A percentile compares a stretch with the other conserved stretches of the same genome.
Evolutionary conservation across 2,113 vertebrate genomes (phyloP).

Genomic region (Chaetura pelagica): DNA sequence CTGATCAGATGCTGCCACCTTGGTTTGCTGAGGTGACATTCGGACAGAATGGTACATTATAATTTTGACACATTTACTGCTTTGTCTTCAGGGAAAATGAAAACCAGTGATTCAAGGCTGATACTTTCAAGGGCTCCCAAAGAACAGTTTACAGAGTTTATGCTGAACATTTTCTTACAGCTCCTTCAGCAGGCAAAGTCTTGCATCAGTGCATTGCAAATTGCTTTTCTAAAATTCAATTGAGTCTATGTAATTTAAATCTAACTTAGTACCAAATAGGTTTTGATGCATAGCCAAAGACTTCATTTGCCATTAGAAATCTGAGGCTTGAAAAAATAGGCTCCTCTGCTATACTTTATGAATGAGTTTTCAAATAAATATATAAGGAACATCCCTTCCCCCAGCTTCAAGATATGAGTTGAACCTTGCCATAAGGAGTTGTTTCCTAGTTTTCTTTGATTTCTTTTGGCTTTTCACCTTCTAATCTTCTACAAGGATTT

Average conservation of each 20-base stretch:
- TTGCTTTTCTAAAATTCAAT: slow-evolving; percentile 8
- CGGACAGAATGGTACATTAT: neutral
- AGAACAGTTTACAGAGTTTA: neutral
- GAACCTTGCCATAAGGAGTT: neutral
- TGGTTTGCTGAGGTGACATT: neutral
- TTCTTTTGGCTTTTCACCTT: slow-evolving; percentile 53
- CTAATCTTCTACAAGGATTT: slow-evolving; percentile 37
- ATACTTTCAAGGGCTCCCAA: neutral
- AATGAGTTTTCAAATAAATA: neutral
- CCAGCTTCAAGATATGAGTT: neutral
- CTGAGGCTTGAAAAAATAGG: neutral
- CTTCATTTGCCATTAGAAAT: neutral
- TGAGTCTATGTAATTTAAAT: neutral
- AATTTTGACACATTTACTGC: neutral
- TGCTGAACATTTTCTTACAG: neutral
- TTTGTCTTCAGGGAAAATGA: neutral
- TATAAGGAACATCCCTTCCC: neutral
- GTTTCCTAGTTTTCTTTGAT: slow-evolving; percentile 17
- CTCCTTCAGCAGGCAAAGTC: neutral
- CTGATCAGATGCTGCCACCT: neutral
- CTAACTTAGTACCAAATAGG: neutral
- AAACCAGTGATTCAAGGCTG: neutral
- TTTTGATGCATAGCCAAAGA: neutral
- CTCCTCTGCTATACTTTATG: neutral
- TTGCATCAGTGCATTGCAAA: neutral